Evolutionary conservation across 1,140 invertebrate genomes (phyloP).

Genomic region (Caerostris darwini): DNA sequence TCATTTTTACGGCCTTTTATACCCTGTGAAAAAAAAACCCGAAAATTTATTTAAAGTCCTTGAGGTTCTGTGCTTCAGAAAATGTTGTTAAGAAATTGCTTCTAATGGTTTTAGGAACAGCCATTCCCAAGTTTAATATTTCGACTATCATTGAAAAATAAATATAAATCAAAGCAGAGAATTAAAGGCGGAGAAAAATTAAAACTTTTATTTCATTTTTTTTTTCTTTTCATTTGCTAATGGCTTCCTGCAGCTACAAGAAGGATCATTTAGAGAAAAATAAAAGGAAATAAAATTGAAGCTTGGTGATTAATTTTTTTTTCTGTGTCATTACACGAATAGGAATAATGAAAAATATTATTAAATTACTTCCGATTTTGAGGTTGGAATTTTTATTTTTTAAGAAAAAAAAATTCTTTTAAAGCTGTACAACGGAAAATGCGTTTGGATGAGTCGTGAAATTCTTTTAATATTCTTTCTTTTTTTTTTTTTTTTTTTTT

Average conservation of each 20-base stretch:
- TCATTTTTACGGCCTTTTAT: not conserved
- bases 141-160: not conserved
- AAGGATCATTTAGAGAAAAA: too few relatives aligned
- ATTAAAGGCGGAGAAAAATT: not conserved
- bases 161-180: not conserved
- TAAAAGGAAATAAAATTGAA: too few relatives aligned
- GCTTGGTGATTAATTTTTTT: not conserved
- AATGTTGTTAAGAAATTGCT: slow-evolving; percentile 20
- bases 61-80: not conserved
- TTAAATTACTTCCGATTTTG: not conserved
- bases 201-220: not conserved
- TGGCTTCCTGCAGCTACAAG: not conserved
- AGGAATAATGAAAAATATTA: not conserved
- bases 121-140: slow-evolving; percentile 20
- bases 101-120: not conserved
- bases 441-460: not conserved
- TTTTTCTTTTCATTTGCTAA: not conserved
- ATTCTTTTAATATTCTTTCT: too few relatives aligned
- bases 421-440: not conserved
- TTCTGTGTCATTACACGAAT: not conserved
- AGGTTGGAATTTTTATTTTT: not conserved
- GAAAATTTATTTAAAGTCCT: not conserved
- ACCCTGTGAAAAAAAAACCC: not conserved
- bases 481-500: too few relatives aligned
- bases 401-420: not conserved